Evolutionary conservation across 2,797 vertebrate genomes (phyloP), one percentile per base, ranked within the genome.

Genomic region (Chanos chanos): DNA sequence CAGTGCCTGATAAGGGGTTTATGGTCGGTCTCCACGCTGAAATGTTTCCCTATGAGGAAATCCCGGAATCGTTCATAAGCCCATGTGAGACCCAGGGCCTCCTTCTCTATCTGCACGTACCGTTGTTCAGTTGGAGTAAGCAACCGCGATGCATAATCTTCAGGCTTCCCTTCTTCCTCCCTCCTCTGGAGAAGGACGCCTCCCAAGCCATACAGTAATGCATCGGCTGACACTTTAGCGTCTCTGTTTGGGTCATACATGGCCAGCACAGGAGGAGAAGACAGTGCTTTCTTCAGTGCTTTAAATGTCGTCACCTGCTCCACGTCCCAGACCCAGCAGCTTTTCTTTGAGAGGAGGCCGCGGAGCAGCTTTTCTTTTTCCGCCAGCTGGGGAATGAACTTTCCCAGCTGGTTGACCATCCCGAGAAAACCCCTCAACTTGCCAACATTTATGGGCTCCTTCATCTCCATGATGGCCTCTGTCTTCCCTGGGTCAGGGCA

Each of bases 241-340:
- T 59, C 30, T 24, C 30, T 45, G 22, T 53, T 52, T 7, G 39
- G 37, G 25, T 66, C 27, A 34, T 52, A 53, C 22, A 39, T 34
- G 7, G 27, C 54, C n/a, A 51, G 21, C 5, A 44, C 47, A 2
- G 16, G 21, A 1, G 55, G 9, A 2, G n/a, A n/a, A n/a, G 41
- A 54, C 55, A 60, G 34, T 16, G 25, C 25, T 2, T 59, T 40
- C 18, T 64, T 59, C 54, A 64, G 43, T 5, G 7, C n/a, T 22
- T 64, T 6, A 8, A 73, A 73, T 0, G 45, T 47, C 51, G 1
- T 58, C 5, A 7, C 31, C 22, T 66, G 58, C 1, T 58, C 47
- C 3, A 5, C 18, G 3, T 21, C 36, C 57, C 34, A 61, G 12
- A 48, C n/a, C 41, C 64, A 55, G 8, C 43, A 34, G 50, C 68